A percentile compares a stretch with the other conserved stretches of the same genome.
These are phyloP conservation scores for Onychomys arenicola DNA, from an alignment of 2,797 vertebrate genomes.

Conservation along the genomic window DNA sequence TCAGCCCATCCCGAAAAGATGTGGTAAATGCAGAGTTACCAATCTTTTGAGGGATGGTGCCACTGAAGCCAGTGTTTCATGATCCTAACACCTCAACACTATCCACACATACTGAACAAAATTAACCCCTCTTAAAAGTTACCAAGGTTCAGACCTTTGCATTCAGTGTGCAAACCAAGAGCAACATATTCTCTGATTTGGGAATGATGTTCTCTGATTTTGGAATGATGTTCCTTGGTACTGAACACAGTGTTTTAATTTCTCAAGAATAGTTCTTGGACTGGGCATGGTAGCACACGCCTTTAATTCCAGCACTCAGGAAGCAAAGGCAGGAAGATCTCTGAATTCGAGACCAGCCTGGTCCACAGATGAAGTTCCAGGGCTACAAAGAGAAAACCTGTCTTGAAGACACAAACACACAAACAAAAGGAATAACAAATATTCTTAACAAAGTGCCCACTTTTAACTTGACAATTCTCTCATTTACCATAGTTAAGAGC, in stretches of 20 bases:
- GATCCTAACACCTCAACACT: no score
- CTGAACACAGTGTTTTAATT: neutral
- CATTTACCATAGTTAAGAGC: neutral
- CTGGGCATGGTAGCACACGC: neutral
- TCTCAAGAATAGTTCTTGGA: neutral
- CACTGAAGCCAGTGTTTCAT: neutral
- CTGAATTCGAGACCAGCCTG: neutral
- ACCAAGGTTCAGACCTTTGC: neutral
- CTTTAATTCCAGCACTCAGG: neutral
- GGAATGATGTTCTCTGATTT: neutral
- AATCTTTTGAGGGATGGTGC: neutral
- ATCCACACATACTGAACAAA: neutral
- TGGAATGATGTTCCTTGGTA: neutral
- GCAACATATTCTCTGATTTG: neutral
- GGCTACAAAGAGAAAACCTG: neutral
- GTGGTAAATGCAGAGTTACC: neutral
- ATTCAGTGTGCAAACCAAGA: neutral
- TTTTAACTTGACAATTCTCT: conserved; percentile 17
- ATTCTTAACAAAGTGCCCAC: neutral
- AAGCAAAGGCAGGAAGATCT: neutral
- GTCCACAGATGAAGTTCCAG: neutral
- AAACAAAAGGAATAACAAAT: neutral
- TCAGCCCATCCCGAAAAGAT: neutral
- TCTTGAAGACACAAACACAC: neutral
- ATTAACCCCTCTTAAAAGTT: neutral